Percentiles rank a stretch among this genome's conserved stretches.
phyloP scores from a whole-genome alignment of 2,888 invertebrate genomes.

The Ferdinandea cuprea region DNA sequence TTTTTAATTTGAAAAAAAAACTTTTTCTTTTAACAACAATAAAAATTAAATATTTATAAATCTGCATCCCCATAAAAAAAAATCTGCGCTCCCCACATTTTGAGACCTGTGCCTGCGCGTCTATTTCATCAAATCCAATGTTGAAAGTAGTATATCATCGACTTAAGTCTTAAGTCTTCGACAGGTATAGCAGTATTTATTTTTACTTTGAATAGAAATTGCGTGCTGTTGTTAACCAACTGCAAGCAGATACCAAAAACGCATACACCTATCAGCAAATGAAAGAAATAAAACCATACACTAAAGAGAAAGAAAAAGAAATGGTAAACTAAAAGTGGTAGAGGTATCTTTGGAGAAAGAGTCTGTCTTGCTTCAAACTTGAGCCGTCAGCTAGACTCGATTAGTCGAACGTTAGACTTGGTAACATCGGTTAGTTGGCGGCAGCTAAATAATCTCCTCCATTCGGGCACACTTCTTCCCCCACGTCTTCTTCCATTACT shows the following conservation, averaged over 20 bases:
- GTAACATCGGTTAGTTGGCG: conserved; percentile 58
- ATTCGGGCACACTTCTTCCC: not conserved
- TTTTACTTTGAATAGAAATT: conserved; percentile 60
- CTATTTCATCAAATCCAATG: conserved; percentile 21
- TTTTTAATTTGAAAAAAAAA: conserved; percentile 11
- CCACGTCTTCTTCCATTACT: not conserved
- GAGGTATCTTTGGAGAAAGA: conserved; percentile 48
- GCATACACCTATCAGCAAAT: conserved; percentile 14
- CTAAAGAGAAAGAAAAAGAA: conserved; percentile 53
- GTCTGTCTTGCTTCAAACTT: conserved; percentile 51
- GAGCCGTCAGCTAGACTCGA: conserved; percentile 63
- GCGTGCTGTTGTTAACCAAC: conserved; percentile 47
- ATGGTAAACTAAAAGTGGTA: conserved; percentile 52
- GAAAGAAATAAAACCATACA: conserved; percentile 49
- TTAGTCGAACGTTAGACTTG: conserved; percentile 75
- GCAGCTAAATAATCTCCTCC: conserved; percentile 21
- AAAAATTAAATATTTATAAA: conserved; percentile 41
- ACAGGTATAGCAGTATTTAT: conserved; percentile 30
- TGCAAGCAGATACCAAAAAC: conserved; percentile 41
- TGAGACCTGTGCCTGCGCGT: conserved; percentile 22
- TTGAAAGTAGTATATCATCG: conserved; percentile 33
- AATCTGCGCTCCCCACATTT: not conserved
- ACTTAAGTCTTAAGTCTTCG: not conserved
- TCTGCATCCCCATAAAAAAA: conserved; percentile 4
- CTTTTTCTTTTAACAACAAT: conserved; percentile 40